phyloP scores from a whole-genome alignment of 2,888 invertebrate species.

The Seira sanloemensis region DNA sequence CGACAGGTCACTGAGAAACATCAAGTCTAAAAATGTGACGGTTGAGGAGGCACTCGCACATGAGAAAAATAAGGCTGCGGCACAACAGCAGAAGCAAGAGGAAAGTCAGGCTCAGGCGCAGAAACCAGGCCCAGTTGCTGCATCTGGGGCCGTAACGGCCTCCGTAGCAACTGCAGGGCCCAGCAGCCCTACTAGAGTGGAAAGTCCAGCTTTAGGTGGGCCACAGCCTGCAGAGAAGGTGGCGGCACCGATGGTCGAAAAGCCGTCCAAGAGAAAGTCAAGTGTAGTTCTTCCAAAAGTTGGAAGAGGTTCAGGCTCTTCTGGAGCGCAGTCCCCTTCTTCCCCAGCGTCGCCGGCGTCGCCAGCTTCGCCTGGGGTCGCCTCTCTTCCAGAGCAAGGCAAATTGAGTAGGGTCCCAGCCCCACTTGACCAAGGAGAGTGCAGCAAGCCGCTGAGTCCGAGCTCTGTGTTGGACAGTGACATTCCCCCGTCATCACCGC shows the following conservation, averaged over 20 bases:
- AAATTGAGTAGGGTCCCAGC: background rate
- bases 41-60: slow-evolving; percentile 84
- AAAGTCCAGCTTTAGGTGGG: background rate
- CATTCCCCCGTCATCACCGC: slow-evolving; percentile 45
- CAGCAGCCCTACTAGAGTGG: slow-evolving; percentile 7
- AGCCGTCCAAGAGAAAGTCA: background rate
- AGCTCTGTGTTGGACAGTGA: slow-evolving; percentile 12
- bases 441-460: background rate
- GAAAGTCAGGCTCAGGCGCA: background rate
- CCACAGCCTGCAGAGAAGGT: background rate
- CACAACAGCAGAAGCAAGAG: background rate
- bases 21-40: slow-evolving; percentile 86
- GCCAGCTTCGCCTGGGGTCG: slow-evolving; percentile 68
- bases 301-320: slow-evolving; percentile 73
- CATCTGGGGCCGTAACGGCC: background rate
- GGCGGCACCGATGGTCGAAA: background rate
- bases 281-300: background rate
- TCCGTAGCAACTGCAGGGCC: slow-evolving; percentile 12
- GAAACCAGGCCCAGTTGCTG: background rate
- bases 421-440: background rate
- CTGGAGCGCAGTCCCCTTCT: slow-evolving; percentile 72
- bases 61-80: slow-evolving; percentile 74
- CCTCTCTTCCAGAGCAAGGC: slow-evolving; percentile 63
- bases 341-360: slow-evolving; percentile 19
- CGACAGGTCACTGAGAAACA: slow-evolving; percentile 88